Evolutionary conservation across 2,888 invertebrate genomes (phyloP), one percentile per base, ranked within the genome.

Genomic region (Orgyia antiqua): DNA sequence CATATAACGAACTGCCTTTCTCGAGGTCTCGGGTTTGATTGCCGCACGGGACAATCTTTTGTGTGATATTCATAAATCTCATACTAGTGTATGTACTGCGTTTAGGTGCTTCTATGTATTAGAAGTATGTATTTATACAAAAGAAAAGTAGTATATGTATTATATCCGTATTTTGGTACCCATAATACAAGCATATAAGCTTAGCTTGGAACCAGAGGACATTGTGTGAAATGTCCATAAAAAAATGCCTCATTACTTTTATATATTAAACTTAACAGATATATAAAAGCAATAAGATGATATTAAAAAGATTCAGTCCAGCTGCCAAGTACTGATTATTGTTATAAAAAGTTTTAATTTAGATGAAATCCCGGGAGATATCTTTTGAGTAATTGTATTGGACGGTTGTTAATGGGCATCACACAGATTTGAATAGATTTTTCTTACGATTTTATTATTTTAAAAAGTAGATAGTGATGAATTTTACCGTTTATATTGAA

Each of bases 331-430:
- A 36, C 38, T 36, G 49, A 36, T 38, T 34, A 39, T 45, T 52
- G 48, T 39, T 27, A 48, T 41, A 29, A 39, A 29, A 48, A 43
- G 39, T 51, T 50, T 51, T 51, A 51, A 51, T 51, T 48, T 49
- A 51, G 37, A 40, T 27, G 29, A 37, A 36, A n/a, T 4, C n/a
- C 43, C 25, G 0, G 15, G 51, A 53, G 53, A 51, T 52, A 52
- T 52, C 45, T 31, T 27, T 13, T 24, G 13, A 3, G 35, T 38
- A 39, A 27, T n/a, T n/a, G n/a, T 38, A 47, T 45, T 20, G 49
- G 33, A 46, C 23, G 37, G 33, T 29, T 40, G n/a, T 42, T 45
- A 45, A 39, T 34, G 42, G 42, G 36, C 10, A 5, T 10, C 23
- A 5, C 23, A 7, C 10, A 29, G 32, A n/a, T n/a, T 27, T 29